phyloP scores from a whole-genome alignment of 2,797 vertebrate species.

The Mionectes olivaceus region DNA sequence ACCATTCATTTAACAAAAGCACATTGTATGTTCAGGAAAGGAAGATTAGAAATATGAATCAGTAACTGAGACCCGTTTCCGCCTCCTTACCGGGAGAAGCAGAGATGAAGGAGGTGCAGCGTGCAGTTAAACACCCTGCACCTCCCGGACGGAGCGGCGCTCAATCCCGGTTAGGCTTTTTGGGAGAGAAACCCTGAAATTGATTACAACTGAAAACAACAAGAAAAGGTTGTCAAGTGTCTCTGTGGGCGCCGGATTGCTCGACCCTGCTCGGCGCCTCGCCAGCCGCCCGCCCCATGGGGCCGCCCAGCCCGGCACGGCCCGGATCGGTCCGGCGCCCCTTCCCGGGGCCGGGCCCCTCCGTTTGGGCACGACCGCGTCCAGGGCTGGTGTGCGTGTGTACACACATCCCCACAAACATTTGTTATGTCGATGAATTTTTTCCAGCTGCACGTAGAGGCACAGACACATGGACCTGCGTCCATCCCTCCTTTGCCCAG shows the following conservation, averaged over 20 bases:
- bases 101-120: background rate
- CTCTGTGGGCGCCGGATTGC: background rate
- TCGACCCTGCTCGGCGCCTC: background rate
- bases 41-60: slow-evolving; percentile 65
- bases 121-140: background rate
- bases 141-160: background rate
- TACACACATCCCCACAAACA: background rate
- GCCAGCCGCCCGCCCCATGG: background rate
- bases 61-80: background rate
- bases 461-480: background rate
- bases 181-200: background rate
- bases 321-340: background rate
- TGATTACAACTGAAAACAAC: background rate
- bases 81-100: background rate
- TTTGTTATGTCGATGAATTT: accelerated
- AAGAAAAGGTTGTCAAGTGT: background rate
- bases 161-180: background rate
- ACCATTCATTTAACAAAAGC: slow-evolving; percentile 64
- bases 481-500: background rate
- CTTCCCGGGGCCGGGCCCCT: background rate
- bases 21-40: slow-evolving; percentile 55
- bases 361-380: accelerated
- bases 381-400: background rate
- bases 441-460: background rate
- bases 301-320: background rate